phyloP scores from a whole-genome alignment of 2,113 vertebrate species.

The Pelobates fuscus region DNA sequence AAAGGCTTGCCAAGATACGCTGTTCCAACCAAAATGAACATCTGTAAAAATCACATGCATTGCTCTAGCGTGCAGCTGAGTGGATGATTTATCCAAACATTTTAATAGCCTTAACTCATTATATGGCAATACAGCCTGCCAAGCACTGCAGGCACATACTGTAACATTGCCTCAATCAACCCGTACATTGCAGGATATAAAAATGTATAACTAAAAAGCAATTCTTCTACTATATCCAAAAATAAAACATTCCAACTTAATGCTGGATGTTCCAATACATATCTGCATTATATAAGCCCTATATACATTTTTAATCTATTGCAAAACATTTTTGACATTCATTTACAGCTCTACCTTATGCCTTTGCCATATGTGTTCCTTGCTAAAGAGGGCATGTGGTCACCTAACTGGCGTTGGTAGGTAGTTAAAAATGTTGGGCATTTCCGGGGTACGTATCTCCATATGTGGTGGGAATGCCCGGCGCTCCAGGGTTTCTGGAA shows the following conservation, averaged over 20 bases:
- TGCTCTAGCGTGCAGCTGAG: conserved; percentile 6
- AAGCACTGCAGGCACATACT: conserved; percentile 8
- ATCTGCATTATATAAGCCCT: not conserved
- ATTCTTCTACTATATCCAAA: not conserved
- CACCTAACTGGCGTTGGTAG: too few relatives aligned
- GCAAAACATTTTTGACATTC: too few relatives aligned
- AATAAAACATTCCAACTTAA: conserved; percentile 1
- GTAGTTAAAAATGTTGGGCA: too few relatives aligned
- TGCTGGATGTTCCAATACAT: not conserved
- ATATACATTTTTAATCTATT: too few relatives aligned
- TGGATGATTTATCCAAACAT: conserved; percentile 17
- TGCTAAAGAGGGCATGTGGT: too few relatives aligned
- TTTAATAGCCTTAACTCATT: conserved; percentile 29
- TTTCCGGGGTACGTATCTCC: too few relatives aligned
- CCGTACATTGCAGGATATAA: conserved; percentile 13
- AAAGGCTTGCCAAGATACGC: conserved; percentile 1
- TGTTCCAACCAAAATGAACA: not conserved
- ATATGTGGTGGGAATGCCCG: too few relatives aligned
- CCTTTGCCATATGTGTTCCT: not conserved
- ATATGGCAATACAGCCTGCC: conserved; percentile 4
- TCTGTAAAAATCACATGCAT: not conserved
- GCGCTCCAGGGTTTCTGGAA: too few relatives aligned
- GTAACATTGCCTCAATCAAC: not conserved
- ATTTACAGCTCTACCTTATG: too few relatives aligned
- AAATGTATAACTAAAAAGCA: conserved; percentile 5